Percentiles rank a stretch among this genome's conserved stretches.
These are phyloP conservation scores for Scarus forsteni DNA, from an alignment of 2,797 vertebrate species.

Conservation along the genomic window DNA sequence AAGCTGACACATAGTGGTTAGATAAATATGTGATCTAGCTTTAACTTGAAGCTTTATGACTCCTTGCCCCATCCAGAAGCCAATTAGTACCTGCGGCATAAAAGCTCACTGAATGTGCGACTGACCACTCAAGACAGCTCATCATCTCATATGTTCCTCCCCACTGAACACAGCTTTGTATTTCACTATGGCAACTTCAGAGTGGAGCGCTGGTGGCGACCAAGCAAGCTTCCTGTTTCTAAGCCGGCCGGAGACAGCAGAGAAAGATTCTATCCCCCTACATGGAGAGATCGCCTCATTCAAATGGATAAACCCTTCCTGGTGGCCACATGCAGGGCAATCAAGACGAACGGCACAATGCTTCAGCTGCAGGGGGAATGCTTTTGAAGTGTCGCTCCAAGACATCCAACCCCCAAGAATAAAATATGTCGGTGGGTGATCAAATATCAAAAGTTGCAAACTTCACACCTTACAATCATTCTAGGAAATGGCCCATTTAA, in stretches of 20 bases:
- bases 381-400: constrained; percentile 67
- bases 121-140: constrained; percentile 46
- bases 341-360: constrained; percentile 44
- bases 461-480: constrained; percentile 61
- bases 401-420: constrained; percentile 48
- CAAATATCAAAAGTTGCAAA: constrained; percentile 70
- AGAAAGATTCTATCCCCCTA: constrained; percentile 52
- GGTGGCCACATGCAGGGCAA: constrained; percentile 57
- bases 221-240: constrained; percentile 61
- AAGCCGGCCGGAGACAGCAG: constrained; percentile 51
- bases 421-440: constrained; percentile 64
- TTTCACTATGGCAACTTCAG: constrained; percentile 70
- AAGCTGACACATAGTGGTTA: constrained; percentile 18
- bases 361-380: constrained; percentile 47
- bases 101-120: constrained; percentile 41
- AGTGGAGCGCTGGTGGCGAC: constrained; percentile 25
- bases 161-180: constrained; percentile 38
- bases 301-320: constrained; percentile 68
- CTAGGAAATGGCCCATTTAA: constrained; percentile 64
- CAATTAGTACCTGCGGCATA: constrained; percentile 43
- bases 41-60: constrained; percentile 42
- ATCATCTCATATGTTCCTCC: constrained; percentile 37
- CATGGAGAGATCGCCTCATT: constrained; percentile 63
- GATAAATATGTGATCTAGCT: constrained; percentile 42
- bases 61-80: constrained; percentile 23